A percentile compares a stretch with the other conserved stretches of the same genome.
phyloP scores from a whole-genome alignment of 2,797 vertebrate species.

The Pipistrellus pipistrellus region DNA sequence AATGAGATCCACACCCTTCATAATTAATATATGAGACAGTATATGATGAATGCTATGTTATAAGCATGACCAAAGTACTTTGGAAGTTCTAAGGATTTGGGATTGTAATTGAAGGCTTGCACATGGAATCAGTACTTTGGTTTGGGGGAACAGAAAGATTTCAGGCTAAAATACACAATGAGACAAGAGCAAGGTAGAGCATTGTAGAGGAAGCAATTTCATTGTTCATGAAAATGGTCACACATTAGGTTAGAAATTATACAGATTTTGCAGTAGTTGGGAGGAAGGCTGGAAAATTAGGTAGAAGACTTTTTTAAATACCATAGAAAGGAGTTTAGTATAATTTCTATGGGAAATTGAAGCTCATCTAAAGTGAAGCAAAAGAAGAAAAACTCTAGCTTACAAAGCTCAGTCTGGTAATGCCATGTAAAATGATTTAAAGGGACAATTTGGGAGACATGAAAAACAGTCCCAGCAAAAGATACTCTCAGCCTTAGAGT shows the following conservation, averaged over 20 bases:
- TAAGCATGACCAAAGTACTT: neutral
- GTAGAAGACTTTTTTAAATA: neutral
- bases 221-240: neutral
- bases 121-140: neutral
- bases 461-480: neutral
- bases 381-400: constrained; percentile 3
- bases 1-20: constrained; percentile 9
- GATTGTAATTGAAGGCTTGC: constrained; percentile 29
- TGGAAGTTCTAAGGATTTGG: neutral
- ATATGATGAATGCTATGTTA: neutral
- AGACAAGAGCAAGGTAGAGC: neutral
- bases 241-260: neutral
- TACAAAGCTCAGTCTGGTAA: constrained; percentile 10
- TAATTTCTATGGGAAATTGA: constrained; percentile 36
- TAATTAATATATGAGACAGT: constrained; percentile 50
- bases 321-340: neutral
- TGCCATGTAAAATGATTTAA: neutral
- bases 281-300: constrained; percentile 4
- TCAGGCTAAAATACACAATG: constrained; percentile 1
- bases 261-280: constrained; percentile 25
- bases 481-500: neutral
- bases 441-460: constrained; percentile 9
- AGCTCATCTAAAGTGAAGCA: constrained; percentile 23
- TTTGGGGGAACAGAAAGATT: neutral
- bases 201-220: neutral